These are phyloP conservation scores for Blomia tropicalis DNA, from an alignment of 2,888 invertebrate species.

Conservation along the genomic window DNA sequence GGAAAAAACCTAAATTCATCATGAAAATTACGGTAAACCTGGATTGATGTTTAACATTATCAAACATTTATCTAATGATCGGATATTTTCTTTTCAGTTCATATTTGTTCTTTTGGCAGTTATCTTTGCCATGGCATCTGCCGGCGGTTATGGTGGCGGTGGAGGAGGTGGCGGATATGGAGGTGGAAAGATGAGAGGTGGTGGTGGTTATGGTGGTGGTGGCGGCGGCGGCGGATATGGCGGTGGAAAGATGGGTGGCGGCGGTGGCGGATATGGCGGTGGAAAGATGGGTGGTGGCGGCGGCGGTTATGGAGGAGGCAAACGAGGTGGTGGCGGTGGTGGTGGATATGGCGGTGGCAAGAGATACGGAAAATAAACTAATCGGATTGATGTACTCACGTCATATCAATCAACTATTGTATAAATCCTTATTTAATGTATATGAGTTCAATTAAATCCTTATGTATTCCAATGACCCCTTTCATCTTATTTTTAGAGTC, in stretches of 20 bases:
- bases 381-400: too few species aligned
- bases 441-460: too few species aligned
- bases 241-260: neutral
- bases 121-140: neutral
- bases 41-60: neutral
- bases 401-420: too few species aligned
- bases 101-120: neutral
- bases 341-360: neutral
- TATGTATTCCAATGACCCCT: too few species aligned
- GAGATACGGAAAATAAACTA: neutral
- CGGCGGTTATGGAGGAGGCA: neutral
- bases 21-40: neutral
- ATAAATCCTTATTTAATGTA: too few species aligned
- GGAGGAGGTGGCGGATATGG: neutral
- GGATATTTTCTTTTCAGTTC: neutral
- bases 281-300: neutral
- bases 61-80: neutral
- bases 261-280: neutral
- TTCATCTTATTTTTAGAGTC: too few species aligned
- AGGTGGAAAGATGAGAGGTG: neutral
- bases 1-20: neutral
- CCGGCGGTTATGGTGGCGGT: conserved; percentile 7
- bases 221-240: neutral
- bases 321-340: neutral
- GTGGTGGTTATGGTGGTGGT: conserved; percentile 5